A percentile compares a stretch with the other conserved stretches of the same genome.
These are phyloP conservation scores for Cotesia glomerata DNA, from an alignment of 1,140 invertebrate species.

Conservation along the genomic window DNA sequence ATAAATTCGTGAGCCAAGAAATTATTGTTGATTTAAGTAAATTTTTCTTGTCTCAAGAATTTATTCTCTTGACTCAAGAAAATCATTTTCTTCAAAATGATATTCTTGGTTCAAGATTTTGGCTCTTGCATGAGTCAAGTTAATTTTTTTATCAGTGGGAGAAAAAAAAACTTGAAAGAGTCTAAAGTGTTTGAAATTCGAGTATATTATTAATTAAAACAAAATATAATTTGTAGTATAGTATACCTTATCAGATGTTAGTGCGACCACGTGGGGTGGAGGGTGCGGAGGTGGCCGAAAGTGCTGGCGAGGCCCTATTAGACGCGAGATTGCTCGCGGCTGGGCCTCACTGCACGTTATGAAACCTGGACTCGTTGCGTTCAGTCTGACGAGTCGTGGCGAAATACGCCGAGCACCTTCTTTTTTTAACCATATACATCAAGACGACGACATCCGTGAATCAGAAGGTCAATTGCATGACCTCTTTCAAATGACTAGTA, in stretches of 20 bases:
- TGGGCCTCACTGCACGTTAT: constrained; percentile 33
- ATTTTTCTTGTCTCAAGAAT: no score
- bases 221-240: no score
- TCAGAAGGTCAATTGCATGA: background rate
- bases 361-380: constrained; percentile 43
- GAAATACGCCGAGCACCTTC: constrained; percentile 42
- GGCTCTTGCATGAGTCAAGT: no score
- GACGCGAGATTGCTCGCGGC: constrained; percentile 21
- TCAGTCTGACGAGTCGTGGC: constrained; percentile 39
- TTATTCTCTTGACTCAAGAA: no score
- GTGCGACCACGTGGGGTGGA: constrained; percentile 58
- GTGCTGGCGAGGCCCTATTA: constrained; percentile 33
- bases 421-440: background rate
- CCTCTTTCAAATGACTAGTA: background rate
- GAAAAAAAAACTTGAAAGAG: no score
- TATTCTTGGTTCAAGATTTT: no score
- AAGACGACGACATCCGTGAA: background rate
- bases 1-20: no score
- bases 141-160: no score
- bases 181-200: no score
- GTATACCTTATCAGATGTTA: constrained; percentile 57
- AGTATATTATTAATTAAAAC: no score
- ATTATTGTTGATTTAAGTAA: no score
- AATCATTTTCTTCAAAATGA: no score
- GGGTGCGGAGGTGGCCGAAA: constrained; percentile 48